A percentile compares a stretch with the other conserved stretches of the same genome.
phyloP scores from a whole-genome alignment of 2,888 invertebrate species.

The Drosophila fungiperda region DNA sequence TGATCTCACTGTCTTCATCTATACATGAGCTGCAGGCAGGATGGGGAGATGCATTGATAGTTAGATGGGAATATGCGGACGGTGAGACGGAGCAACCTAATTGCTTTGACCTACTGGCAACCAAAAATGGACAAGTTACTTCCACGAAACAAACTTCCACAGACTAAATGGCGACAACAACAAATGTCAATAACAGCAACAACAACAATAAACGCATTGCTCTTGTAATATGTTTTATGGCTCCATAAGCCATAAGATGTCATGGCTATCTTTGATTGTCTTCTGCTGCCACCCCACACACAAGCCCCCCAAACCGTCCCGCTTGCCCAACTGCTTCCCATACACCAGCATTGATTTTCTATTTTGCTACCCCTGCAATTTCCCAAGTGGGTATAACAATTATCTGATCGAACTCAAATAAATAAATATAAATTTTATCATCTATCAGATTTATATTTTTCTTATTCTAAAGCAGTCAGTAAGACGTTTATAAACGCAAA shows the following conservation, averaged over 20 bases:
- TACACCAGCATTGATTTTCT: constrained; percentile 51
- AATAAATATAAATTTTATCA: not conserved
- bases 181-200: constrained; percentile 15
- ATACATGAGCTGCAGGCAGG: not conserved
- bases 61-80: not conserved
- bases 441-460: not conserved
- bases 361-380: constrained; percentile 34
- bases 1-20: not conserved
- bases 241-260: constrained; percentile 58
- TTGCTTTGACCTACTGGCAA: constrained; percentile 68
- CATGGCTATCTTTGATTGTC: constrained; percentile 34
- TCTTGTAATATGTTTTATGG: constrained; percentile 57
- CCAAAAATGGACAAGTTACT: constrained; percentile 53
- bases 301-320: not conserved
- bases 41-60: not conserved
- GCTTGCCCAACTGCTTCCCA: constrained; percentile 1
- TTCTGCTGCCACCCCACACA: not conserved
- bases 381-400: constrained; percentile 5
- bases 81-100: constrained; percentile 52
- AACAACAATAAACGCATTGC: constrained; percentile 20
- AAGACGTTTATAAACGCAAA: not conserved
- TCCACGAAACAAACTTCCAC: constrained; percentile 33
- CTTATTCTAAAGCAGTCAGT: not conserved
- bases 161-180: constrained; percentile 42
- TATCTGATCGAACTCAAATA: not conserved